Evolutionary conservation across 2,888 invertebrate genomes (phyloP), one percentile per base, ranked within the genome.

Genomic region (Anagyrus pseudococci): DNA sequence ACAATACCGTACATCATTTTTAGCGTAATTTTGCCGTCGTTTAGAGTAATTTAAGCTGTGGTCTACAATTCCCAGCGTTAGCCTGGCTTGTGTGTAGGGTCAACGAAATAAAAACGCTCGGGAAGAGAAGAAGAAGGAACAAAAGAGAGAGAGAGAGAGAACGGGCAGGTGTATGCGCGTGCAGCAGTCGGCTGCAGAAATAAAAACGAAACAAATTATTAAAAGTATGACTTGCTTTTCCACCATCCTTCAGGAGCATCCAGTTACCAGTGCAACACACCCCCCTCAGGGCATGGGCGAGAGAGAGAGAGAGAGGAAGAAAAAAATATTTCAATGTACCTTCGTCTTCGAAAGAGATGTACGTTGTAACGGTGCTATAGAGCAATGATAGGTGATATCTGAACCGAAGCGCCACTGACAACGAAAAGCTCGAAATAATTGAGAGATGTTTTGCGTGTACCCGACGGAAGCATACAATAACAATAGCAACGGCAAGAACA

Each of bases 31-130:
- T 67, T 47, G 54, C 59, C 67, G 58, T 58, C 66, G 67, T 67
- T 69, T 67, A 64, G 63, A 67, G 64, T 64, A 62, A 62, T 67
- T 68, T 55, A 66, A 69, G 67, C 62, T 67, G 58, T 22, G 29
- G 2, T 8, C 13, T 17, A 46, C 33, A 26, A 4, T n/a, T n/a
- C n/a, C n/a, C n/a, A n/a, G n/a, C n/a, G n/a, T n/a, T n/a, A n/a
- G n/a, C n/a, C n/a, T n/a, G n/a, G n/a, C 22, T 17, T 8, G 22
- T 15, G 22, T 13, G 44, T 10, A 44, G 44, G 4, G 23, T 26
- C 20, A 15, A n/a, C n/a, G n/a, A n/a, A n/a, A n/a, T n/a, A 43
- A 44, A 17, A 15, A 25, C 40, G 37, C 25, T 8, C 19, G 13
- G 22, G 26, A 29, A 17, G 17, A 37, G 0, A 19, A 33, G 43